These are phyloP conservation scores for Sinocyclocheilus anshuiensis DNA, from an alignment of 2,113 vertebrate species.

Conservation along the genomic window DNA sequence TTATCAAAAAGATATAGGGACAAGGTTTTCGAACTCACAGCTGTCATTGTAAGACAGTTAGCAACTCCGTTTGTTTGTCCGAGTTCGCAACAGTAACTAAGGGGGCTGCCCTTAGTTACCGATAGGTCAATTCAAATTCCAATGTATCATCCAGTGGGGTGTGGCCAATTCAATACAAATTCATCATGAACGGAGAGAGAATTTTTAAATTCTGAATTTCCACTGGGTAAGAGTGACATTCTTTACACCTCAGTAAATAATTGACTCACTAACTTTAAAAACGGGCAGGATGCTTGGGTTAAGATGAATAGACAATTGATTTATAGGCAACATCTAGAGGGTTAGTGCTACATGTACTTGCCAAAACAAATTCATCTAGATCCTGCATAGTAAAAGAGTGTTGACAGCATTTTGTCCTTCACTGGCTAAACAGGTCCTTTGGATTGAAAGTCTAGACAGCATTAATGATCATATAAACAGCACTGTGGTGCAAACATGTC, in stretches of 20 bases:
- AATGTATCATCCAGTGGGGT: neutral
- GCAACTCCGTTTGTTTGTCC: no score
- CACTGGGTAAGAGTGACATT: no score
- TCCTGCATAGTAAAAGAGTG: neutral
- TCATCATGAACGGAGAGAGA: neutral
- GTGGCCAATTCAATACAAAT: neutral
- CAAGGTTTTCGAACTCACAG: no score
- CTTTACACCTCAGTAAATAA: neutral
- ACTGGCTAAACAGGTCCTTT: slow-evolving; percentile 12
- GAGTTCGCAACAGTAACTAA: no score
- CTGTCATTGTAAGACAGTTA: no score
- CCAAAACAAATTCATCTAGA: neutral
- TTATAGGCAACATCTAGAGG: neutral
- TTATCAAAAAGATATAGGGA: no score
- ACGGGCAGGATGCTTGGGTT: neutral
- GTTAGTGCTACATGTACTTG: slow-evolving; percentile 3
- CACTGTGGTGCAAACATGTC: neutral
- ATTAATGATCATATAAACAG: neutral
- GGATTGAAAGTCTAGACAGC: slow-evolving; percentile 22
- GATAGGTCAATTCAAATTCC: neutral
- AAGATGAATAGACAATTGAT: neutral
- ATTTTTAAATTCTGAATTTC: neutral
- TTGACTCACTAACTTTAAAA: neutral
- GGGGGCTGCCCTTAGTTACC: no score
- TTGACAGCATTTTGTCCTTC: neutral